Conservation (phyloP, 2,797 vertebrate genomes). For the Phoebastria nigripes region DNA sequence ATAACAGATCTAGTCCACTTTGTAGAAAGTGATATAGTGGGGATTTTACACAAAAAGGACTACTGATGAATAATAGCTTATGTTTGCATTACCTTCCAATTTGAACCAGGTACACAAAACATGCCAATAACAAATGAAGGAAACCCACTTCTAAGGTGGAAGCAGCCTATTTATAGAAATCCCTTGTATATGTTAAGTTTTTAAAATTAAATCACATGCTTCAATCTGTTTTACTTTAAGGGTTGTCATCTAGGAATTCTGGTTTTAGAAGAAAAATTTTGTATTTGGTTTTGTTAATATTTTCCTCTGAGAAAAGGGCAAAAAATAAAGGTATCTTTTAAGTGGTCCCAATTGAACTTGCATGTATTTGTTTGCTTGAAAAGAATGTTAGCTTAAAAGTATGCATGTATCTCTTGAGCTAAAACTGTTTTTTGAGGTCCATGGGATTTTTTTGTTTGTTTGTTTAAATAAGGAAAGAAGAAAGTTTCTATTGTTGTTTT, state of each 20-base stretch:
- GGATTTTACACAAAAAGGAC: neutral
- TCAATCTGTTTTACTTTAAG: neutral
- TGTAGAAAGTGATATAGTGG: conserved; percentile 1
- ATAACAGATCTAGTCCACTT: neutral
- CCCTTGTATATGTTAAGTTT: neutral
- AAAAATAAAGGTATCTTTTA: neutral
- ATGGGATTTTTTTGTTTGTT: neutral
- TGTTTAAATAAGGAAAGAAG: neutral
- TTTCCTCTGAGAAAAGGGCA: neutral
- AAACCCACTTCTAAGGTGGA: neutral
- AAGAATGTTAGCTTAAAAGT: neutral
- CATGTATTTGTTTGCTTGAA: neutral
- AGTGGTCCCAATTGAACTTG: neutral
- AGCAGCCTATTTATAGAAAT: neutral
- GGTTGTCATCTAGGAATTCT: neutral
- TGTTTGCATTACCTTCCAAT: neutral
- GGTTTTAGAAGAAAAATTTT: neutral
- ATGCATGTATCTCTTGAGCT: neutral
- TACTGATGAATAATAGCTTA: neutral
- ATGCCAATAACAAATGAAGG: neutral
- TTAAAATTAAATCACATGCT: neutral
- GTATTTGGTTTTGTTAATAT: neutral
- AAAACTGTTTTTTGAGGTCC: neutral
- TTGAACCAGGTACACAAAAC: conserved; percentile 4
- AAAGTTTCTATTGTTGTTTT: neutral